Percentiles rank a stretch among this genome's conserved stretches.
Evolutionary conservation across 1,140 invertebrate species (phyloP).

Genomic region (Oscheius sp.): DNA sequence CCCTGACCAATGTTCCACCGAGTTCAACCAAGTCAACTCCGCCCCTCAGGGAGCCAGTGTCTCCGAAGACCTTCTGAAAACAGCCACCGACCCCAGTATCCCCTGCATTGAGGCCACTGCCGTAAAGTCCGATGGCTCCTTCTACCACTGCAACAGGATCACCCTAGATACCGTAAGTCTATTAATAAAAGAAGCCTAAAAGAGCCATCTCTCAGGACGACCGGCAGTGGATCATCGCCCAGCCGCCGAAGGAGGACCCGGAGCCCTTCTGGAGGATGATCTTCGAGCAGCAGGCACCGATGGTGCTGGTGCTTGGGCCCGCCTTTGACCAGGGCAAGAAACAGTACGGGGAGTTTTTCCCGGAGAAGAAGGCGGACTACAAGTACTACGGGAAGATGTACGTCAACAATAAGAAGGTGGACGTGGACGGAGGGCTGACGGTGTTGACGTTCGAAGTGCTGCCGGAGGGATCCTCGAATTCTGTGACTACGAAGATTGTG

Average conservation of each 20-base stretch:
- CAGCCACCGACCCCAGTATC: no score
- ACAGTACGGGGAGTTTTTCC: not conserved
- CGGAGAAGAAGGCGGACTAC: not conserved
- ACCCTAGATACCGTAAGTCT: no score
- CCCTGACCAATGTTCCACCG: no score
- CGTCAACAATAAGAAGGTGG: not conserved
- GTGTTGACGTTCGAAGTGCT: not conserved
- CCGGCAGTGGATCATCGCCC: not conserved
- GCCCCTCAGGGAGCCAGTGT: no score
- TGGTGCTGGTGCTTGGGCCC: not conserved
- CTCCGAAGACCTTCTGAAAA: no score
- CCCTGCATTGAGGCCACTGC: no score
- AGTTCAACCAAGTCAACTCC: no score
- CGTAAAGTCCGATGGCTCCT: no score
- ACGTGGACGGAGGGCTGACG: not conserved
- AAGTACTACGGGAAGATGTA: not conserved
- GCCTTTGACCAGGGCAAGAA: not conserved
- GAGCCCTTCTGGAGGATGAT: not conserved
- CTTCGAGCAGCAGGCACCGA: not conserved
- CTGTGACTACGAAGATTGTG: not conserved
- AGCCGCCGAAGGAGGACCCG: not conserved
- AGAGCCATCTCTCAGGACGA: no score
- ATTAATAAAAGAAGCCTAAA: no score
- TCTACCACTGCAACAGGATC: no score
- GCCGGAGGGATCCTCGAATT: not conserved